A percentile compares a stretch with the other conserved stretches of the same genome.
Conservation (phyloP, 1,140 invertebrate genomes). For the Chironomus striatipennis region DNA sequence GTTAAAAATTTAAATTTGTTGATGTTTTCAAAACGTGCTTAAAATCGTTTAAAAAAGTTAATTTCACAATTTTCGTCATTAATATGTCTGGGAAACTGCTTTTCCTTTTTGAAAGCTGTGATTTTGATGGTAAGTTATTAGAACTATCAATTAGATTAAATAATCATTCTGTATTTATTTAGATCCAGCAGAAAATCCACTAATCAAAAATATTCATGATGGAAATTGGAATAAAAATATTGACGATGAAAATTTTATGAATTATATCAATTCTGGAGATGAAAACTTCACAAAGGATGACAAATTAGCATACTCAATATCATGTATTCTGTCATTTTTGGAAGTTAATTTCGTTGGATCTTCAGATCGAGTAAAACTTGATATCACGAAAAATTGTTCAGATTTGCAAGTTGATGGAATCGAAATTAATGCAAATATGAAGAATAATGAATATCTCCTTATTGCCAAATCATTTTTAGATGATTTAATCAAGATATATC, state of each 20-base stretch:
- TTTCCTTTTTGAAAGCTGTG: no score
- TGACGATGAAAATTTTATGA: not conserved
- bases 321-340: slow-evolving; percentile 61
- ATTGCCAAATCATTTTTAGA: slow-evolving; percentile 56
- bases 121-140: no score
- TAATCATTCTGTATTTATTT: not conserved
- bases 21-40: no score
- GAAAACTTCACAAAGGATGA: not conserved
- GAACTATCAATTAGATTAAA: no score
- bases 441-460: slow-evolving; percentile 54
- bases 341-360: slow-evolving; percentile 76
- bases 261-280: not conserved
- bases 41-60: no score
- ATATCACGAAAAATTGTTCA: slow-evolving; percentile 38
- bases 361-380: slow-evolving; percentile 35
- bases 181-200: not conserved
- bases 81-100: no score
- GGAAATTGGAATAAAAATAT: not conserved
- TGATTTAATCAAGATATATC: slow-evolving; percentile 38
- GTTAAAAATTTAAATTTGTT: no score
- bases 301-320: slow-evolving; percentile 32
- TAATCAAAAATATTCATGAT: not conserved
- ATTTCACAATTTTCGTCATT: no score
- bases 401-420: slow-evolving; percentile 48
- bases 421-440: slow-evolving; percentile 55